Conservation (phyloP, 2,888 invertebrate species). For the Nemurella pictetii region DNA sequence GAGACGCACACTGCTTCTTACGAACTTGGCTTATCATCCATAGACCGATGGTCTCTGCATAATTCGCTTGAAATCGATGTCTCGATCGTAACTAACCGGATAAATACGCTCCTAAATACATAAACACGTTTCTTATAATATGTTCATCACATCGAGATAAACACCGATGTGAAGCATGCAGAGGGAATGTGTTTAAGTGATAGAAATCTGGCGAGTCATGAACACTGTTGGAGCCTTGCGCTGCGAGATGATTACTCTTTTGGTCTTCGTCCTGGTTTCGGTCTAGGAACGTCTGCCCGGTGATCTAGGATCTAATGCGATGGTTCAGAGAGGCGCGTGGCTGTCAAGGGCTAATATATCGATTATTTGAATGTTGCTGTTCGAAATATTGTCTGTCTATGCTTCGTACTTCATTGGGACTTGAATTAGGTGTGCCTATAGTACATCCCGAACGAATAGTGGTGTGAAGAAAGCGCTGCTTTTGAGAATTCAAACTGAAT, state of each 20-base stretch:
- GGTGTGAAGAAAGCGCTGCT: no score
- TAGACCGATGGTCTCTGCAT: neutral
- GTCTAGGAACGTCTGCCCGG: no score
- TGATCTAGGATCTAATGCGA: no score
- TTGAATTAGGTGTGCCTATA: no score
- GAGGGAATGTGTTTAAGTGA: slow-evolving; percentile 22
- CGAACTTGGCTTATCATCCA: neutral
- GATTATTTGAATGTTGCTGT: neutral
- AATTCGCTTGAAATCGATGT: slow-evolving; percentile 18
- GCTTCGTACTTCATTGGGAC: no score
- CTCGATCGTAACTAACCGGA: slow-evolving; percentile 10
- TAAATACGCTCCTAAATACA: slow-evolving; percentile 1
- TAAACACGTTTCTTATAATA: slow-evolving; percentile 23
- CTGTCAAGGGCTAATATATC: neutral
- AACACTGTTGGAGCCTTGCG: neutral
- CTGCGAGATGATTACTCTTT: slow-evolving; percentile 8
- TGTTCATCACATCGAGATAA: slow-evolving; percentile 11
- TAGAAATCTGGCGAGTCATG: slow-evolving; percentile 17
- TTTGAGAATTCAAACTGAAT: no score
- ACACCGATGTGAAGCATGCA: neutral
- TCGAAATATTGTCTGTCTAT: no score
- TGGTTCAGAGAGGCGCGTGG: neutral
- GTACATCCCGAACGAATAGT: no score
- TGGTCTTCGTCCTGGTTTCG: neutral
- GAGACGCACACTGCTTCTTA: neutral